These are phyloP conservation scores for Pogona vitticeps DNA, from an alignment of 2,113 vertebrate species.

Conservation along the genomic window DNA sequence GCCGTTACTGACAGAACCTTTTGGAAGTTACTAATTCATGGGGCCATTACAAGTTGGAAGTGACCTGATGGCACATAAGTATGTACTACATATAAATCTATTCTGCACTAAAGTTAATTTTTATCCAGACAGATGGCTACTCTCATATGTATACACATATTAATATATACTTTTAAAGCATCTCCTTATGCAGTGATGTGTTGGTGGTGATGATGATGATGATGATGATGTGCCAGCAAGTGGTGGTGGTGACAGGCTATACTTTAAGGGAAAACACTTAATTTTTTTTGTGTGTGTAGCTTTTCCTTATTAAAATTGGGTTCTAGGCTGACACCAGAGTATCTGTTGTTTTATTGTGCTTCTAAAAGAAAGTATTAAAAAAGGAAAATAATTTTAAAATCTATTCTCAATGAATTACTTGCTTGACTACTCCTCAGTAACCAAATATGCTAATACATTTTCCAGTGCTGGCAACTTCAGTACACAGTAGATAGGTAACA, in stretches of 20 bases:
- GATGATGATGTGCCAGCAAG: no score
- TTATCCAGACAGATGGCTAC: no score
- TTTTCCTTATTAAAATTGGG: neutral
- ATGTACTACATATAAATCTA: no score
- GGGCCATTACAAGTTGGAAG: no score
- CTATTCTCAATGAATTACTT: neutral
- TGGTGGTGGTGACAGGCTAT: no score
- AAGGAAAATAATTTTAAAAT: neutral
- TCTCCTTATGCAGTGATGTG: neutral
- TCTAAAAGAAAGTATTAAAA: neutral
- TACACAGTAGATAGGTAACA: neutral
- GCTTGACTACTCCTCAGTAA: neutral
- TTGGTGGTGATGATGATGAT: no score
- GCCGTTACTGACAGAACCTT: no score
- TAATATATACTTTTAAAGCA: neutral
- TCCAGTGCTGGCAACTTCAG: neutral
- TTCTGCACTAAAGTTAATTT: no score
- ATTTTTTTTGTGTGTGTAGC: neutral
- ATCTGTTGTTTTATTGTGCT: neutral
- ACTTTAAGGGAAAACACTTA: no score
- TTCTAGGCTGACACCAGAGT: neutral
- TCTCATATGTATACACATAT: no score
- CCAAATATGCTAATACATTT: neutral
- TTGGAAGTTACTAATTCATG: no score
- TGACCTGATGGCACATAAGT: no score